phyloP scores from a whole-genome alignment of 2,888 invertebrate species.

The Corbicula japonica region DNA sequence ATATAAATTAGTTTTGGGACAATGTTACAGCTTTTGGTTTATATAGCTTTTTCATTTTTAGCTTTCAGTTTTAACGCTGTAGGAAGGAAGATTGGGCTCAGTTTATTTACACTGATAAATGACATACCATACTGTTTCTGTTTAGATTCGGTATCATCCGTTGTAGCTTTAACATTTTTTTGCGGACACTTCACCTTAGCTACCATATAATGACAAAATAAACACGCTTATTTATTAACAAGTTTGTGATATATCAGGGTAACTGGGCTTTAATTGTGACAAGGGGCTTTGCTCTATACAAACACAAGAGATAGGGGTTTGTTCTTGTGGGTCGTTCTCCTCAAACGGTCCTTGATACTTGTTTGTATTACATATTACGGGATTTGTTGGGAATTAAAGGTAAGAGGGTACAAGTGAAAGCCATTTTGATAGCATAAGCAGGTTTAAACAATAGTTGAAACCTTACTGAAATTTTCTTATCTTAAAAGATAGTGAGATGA shows the following conservation, averaged over 20 bases:
- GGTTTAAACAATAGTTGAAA: too few species aligned
- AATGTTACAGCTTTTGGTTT: too few species aligned
- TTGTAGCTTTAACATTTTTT: not conserved
- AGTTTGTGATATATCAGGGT: constrained; percentile 54
- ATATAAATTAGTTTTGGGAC: too few species aligned
- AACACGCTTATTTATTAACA: constrained; percentile 51
- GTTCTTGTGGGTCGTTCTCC: constrained; percentile 3
- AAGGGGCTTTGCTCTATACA: constrained; percentile 32
- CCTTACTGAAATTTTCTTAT: too few species aligned
- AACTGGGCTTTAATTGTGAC: constrained; percentile 41
- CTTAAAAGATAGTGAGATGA: too few species aligned
- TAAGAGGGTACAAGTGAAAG: too few species aligned
- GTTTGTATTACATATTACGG: constrained; percentile 19
- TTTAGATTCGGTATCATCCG: constrained; percentile 1
- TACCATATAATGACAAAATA: constrained; percentile 58
- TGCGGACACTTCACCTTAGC: constrained; percentile 42
- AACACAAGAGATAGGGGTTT: constrained; percentile 34
- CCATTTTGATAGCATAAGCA: too few species aligned
- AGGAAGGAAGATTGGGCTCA: too few species aligned
- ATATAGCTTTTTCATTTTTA: too few species aligned
- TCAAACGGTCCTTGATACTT: constrained; percentile 16
- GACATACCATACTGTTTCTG: constrained; percentile 9
- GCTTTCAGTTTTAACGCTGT: too few species aligned
- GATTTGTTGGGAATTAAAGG: constrained; percentile 13
- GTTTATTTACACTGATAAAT: too few species aligned